These are phyloP conservation scores for Periophthalmodon schlosseri DNA, from an alignment of 2,113 vertebrate species.

Conservation along the genomic window DNA sequence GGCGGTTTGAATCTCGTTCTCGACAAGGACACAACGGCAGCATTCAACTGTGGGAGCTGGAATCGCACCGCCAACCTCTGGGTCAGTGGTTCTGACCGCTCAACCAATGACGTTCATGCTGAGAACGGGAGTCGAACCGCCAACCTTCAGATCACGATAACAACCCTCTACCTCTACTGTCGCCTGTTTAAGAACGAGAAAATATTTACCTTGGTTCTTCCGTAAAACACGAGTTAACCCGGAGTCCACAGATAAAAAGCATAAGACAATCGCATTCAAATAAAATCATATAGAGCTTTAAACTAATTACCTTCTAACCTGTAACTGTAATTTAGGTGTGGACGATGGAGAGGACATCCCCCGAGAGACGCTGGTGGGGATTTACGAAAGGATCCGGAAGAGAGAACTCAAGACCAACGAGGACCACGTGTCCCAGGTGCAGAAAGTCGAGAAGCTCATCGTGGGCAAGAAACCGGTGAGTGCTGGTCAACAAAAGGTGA, in stretches of 20 bases:
- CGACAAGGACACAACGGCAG: too few species aligned
- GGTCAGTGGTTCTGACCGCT: too few species aligned
- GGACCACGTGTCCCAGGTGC: conserved; percentile 97
- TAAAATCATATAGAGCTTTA: not conserved
- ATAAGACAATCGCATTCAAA: not conserved
- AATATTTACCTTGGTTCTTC: not conserved
- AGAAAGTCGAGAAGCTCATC: conserved; percentile 98
- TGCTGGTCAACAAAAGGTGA: conserved; percentile 11
- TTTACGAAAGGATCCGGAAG: conserved; percentile 97
- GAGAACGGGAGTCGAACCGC: too few species aligned
- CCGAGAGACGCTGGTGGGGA: conserved; percentile 90
- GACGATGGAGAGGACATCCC: conserved; percentile 98
- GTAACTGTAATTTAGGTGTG: conserved; percentile 79
- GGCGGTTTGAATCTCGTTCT: too few species aligned
- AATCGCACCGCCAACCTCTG: too few species aligned
- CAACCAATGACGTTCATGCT: too few species aligned
- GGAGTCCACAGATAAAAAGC: not conserved
- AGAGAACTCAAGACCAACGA: conserved; percentile 96
- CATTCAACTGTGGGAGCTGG: too few species aligned
- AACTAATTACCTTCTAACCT: not conserved
- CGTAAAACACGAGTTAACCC: not conserved
- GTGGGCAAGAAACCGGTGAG: conserved; percentile 97
- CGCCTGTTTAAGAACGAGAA: too few species aligned
- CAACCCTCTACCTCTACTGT: too few species aligned
- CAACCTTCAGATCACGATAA: too few species aligned